Base-by-base conservation (phyloP, 2,797 vertebrate genomes). In the Oreochromis grahami region DNA sequence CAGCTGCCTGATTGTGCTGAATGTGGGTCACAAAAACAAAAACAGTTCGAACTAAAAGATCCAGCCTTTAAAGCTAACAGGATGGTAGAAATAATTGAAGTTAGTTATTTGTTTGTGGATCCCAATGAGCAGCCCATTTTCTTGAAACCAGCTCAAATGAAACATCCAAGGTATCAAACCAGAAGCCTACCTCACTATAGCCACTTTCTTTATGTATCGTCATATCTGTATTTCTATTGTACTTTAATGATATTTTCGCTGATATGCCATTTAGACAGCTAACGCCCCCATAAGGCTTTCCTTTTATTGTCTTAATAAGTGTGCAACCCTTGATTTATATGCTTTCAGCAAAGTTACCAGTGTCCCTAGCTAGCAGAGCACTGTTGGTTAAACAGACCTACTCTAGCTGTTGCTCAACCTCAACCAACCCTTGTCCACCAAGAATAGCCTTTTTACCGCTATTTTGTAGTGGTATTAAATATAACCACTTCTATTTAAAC, bases 51-150 rank as follows among this genome's bases (percentile, higher is more conserved):
- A 72, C 9, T 29, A 5, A 32, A 72, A n/a, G 43, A 48, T 48
- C 26, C 0, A 19, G 6, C 68, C 0, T 50, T 12, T 8, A 74
- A 29, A 74, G 19, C 15, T 74, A 29, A 50, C 6, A 48, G 68
- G 24, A 50, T 50, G 1, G 9, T 32, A 74, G 1, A 74, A 74
- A 50, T 32, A 50, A 19, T 1, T 29, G 68, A 72, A 48, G 41
- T 72, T 72, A 48, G 24, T 45, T 72, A 45, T 45, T 7, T 26
- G 43, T 72, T 48, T 0, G 43, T 3, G 1, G 0, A 19, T 13
- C 43, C 24, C 15, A 29, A 29, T 72, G 24, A 48, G 17, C 0
- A 1, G 15, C 24, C 41, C 24, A 1, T 70, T 45, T 70, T 21
- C 34, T 13, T 13, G 58, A 63, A 63, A 38, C 19, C 34, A 63